These are phyloP conservation scores for Tetraneura akinire DNA, from an alignment of 1,140 invertebrate genomes.

Conservation along the genomic window DNA sequence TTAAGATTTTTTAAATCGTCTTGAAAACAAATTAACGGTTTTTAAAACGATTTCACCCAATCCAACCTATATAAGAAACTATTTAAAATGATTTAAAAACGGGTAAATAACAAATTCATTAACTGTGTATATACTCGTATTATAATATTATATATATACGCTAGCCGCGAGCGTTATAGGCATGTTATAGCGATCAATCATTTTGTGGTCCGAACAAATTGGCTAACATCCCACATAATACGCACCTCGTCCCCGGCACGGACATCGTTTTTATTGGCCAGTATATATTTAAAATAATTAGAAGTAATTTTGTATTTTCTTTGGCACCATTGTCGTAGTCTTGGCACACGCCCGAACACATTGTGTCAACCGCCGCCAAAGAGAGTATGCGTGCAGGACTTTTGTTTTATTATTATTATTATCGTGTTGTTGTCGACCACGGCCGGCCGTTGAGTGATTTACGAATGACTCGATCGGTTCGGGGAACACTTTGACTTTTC, in stretches of 20 bases:
- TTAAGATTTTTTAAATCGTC: too few species aligned
- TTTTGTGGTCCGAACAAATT: slow-evolving; percentile 36
- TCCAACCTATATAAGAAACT: too few species aligned
- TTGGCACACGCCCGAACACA: slow-evolving; percentile 4
- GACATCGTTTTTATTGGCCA: slow-evolving; percentile 42
- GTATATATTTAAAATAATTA: slow-evolving; percentile 43
- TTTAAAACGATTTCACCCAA: too few species aligned
- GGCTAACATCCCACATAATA: slow-evolving; percentile 11
- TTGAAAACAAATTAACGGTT: too few species aligned
- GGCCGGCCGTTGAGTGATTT: slow-evolving; percentile 5
- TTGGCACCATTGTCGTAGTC: slow-evolving; percentile 45
- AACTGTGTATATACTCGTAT: too few species aligned
- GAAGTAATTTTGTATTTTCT: slow-evolving; percentile 50
- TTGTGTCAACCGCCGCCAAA: slow-evolving; percentile 9
- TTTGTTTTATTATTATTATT: slow-evolving; percentile 20
- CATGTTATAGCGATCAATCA: too few species aligned
- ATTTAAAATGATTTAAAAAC: too few species aligned
- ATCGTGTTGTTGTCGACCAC: neutral
- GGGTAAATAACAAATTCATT: too few species aligned
- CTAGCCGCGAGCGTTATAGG: neutral
- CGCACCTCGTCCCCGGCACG: neutral
- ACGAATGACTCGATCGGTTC: neutral
- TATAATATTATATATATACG: too few species aligned
- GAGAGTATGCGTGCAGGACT: too few species aligned
- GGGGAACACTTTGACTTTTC: neutral